Evolutionary conservation across 2,888 invertebrate genomes (phyloP), one percentile per base, ranked within the genome.

Genomic region (Meandrusa payeni): DNA sequence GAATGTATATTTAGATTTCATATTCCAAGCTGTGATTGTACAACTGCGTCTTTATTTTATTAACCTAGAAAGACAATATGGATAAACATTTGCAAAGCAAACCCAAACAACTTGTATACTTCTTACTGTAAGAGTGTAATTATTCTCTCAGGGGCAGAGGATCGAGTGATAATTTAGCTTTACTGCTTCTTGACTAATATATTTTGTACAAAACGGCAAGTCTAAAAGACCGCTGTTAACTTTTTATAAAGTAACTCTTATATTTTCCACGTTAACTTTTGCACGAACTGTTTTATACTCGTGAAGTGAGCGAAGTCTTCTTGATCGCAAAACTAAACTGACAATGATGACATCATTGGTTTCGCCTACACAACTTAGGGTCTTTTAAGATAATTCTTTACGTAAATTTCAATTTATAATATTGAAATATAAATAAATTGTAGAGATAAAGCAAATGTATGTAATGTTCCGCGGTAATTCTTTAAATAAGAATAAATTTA

Each of bases 161-260:
- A 76, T 75, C 69, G 61, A 63, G 86, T 86, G 86, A 86, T 86
- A 86, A 79, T 76, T 80, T 76, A 85, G 86, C 86, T 86, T 86
- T 86, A 86, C 78, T 68, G 85, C 85, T 81, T 78, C 74, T 69
- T 69, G 64, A 57, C 64, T 73, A 64, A 75, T 62, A 60, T 33
- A 44, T 33, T 71, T 71, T 65, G 57, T 69, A 66, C 64, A 52
- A 58, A 56, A 55, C 64, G 63, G 57, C 51, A 48, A 76, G 80
- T 82, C 83, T 83, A 53, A 60, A 58, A 85, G 83, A 73, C 76
- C 70, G 31, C 51, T 55, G 54, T 56, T 55, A 52, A 55, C 54
- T 48, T 57, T 58, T 54, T 54, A 52, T 56, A 54, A 54, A 55
- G 45, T 46, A 51, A 52, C 54, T 53, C 51, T 58, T 60, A 61